Evolutionary conservation across 1,140 invertebrate species (phyloP), one percentile per base, ranked within the genome.

Genomic region (Ceratina calcarata): DNA sequence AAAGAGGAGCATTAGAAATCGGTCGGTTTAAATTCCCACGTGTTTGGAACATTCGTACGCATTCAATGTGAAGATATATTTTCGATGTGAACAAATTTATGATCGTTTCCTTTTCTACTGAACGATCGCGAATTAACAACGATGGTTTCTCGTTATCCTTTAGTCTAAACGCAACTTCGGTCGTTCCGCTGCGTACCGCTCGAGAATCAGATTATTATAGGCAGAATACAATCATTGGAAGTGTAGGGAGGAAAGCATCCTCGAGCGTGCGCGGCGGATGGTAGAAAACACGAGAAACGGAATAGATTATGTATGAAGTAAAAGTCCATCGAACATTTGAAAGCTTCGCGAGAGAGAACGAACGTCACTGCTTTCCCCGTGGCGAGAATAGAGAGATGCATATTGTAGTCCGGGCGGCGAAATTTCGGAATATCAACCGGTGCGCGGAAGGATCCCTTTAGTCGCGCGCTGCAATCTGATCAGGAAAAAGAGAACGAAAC

Each of bases 331-430:
- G 37, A 45, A 13, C 6, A 10, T 12, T n/a, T 53, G 77, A 72
- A 60, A 83, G 64, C 66, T 85, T 76, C 60, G 67, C 73, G 83
- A 82, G 75, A 84, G 84, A 78, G 80, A 82, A 86, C 74, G 75
- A 85, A 84, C 68, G 79, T 86, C 60, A 68, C 45, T 61, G 75
- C 78, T 82, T 75, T 68, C 72, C 67, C 72, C 51, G 62, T 72
- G 66, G 58, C 62, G 49, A 57, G 68, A 20, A 62, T 4, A 27
- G 24, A 32, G 24, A 62, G 13, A 64, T 8, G 55, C 27, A 32
- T 60, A 78, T 20, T 71, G 24, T 53, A 22, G 58, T 65, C 7
- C 15, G 16, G 37, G 8, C 37, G 37, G 37, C 37, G 37, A 45
- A 45, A 45, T 45, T 45, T 55, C 53, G 2, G 27, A 32, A 4